phyloP scores from a whole-genome alignment of 2,888 invertebrate species.

The Busseola fusca region DNA sequence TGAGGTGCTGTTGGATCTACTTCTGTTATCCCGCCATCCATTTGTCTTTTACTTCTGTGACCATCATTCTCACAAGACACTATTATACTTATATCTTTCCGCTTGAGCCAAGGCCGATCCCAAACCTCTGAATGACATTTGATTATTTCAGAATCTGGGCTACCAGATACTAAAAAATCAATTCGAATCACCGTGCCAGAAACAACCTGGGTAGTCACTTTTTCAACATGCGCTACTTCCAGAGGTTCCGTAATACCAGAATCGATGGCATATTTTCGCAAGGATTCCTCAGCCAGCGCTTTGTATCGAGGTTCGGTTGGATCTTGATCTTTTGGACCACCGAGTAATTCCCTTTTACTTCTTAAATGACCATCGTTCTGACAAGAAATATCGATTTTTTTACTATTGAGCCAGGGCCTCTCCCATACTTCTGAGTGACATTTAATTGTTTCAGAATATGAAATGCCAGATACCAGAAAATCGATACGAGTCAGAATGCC shows the following conservation, averaged over 20 bases:
- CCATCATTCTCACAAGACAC: constrained; percentile 9
- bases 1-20: constrained; percentile 2
- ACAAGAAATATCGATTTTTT: constrained; percentile 50
- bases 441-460: background rate
- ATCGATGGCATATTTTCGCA: constrained; percentile 21
- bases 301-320: constrained; percentile 5
- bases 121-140: constrained; percentile 58
- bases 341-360: background rate
- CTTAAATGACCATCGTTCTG: constrained; percentile 29
- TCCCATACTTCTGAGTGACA: constrained; percentile 59
- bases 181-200: constrained; percentile 58
- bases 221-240: constrained; percentile 44
- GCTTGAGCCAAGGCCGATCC: constrained; percentile 40
- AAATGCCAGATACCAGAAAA: constrained; percentile 43
- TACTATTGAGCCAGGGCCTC: constrained; percentile 46
- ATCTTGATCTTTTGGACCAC: background rate
- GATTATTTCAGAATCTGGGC: background rate
- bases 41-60: background rate
- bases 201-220: constrained; percentile 65
- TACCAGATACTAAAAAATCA: constrained; percentile 47
- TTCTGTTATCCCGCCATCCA: no score
- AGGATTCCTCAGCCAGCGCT: constrained; percentile 34
- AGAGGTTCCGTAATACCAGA: constrained; percentile 30
- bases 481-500: constrained; percentile 55
- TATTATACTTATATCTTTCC: background rate